These are phyloP conservation scores for Malurus melanocephalus DNA, from an alignment of 2,113 vertebrate genomes.

Conservation along the genomic window DNA sequence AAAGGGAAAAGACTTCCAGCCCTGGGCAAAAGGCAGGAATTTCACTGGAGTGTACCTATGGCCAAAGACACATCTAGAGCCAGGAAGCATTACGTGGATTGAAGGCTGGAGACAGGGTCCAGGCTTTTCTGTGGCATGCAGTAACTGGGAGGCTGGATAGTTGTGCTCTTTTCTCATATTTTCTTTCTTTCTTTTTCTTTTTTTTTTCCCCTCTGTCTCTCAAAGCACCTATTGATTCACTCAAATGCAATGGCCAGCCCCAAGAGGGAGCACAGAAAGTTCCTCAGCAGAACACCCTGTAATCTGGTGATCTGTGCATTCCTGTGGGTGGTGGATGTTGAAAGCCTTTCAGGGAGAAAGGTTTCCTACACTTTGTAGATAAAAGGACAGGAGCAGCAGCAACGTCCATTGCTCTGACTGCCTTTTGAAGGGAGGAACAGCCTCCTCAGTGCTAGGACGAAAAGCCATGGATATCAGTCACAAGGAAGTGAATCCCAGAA, in stretches of 20 bases:
- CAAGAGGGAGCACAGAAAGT: slow-evolving; percentile 3
- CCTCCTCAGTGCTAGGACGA: neutral
- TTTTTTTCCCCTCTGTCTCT: neutral
- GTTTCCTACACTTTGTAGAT: neutral
- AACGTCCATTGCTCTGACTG: neutral
- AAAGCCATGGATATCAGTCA: neutral
- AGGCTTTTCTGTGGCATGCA: neutral
- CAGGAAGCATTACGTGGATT: neutral
- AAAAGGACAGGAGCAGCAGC: neutral
- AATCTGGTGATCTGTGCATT: neutral
- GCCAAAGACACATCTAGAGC: neutral
- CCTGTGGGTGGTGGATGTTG: neutral
- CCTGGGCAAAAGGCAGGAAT: neutral
- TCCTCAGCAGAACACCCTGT: neutral
- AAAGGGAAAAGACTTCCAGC: neutral
- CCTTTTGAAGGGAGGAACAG: neutral
- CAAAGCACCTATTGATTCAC: neutral
- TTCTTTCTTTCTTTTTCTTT: rapidly evolving
- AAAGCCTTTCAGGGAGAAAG: slow-evolving; percentile 9
- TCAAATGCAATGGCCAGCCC: neutral
- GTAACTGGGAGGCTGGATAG: neutral
- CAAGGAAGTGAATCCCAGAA: neutral
- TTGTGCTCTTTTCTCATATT: rapidly evolving
- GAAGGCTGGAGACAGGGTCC: neutral
- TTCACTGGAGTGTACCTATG: neutral